Conservation (phyloP, 2,888 invertebrate species). For the Microctonus hyperodae region DNA sequence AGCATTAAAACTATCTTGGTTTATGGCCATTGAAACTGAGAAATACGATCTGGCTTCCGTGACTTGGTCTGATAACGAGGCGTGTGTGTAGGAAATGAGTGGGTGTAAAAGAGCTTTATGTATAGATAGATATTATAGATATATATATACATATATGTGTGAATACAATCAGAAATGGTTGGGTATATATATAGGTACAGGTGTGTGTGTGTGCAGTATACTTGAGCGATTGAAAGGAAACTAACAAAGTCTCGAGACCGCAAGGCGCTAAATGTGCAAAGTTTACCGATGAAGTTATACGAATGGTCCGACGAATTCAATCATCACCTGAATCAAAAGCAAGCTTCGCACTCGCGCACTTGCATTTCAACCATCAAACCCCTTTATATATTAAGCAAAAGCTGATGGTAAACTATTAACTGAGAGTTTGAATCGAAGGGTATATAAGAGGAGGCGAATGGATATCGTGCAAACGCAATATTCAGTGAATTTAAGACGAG, state of each 20-base stretch:
- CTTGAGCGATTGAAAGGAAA: slow-evolving; percentile 9
- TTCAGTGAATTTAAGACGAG: not conserved
- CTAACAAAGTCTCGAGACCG: slow-evolving; percentile 24
- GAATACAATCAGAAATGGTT: not conserved
- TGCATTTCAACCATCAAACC: slow-evolving; percentile 5
- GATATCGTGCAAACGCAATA: slow-evolving; percentile 27
- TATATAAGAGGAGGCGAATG: slow-evolving; percentile 36
- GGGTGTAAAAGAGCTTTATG: no score
- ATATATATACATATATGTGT: not conserved
- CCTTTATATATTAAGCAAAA: not conserved
- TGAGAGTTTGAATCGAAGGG: slow-evolving; percentile 3
- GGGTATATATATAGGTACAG: not conserved
- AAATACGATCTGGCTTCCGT: slow-evolving; percentile 34
- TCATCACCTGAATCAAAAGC: slow-evolving; percentile 47
- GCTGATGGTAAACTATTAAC: slow-evolving; percentile 27
- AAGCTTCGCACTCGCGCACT: slow-evolving; percentile 22
- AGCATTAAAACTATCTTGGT: not conserved
- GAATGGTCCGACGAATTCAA: slow-evolving; percentile 55
- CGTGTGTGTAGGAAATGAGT: no score
- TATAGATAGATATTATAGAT: not conserved
- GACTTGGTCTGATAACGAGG: slow-evolving; percentile 33
- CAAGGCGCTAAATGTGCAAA: slow-evolving; percentile 54
- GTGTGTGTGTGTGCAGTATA: not conserved
- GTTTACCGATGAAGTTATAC: slow-evolving; percentile 58
- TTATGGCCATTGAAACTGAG: slow-evolving; percentile 3